phyloP scores from a whole-genome alignment of 2,113 vertebrate species.

The Zosterops japonicus region DNA sequence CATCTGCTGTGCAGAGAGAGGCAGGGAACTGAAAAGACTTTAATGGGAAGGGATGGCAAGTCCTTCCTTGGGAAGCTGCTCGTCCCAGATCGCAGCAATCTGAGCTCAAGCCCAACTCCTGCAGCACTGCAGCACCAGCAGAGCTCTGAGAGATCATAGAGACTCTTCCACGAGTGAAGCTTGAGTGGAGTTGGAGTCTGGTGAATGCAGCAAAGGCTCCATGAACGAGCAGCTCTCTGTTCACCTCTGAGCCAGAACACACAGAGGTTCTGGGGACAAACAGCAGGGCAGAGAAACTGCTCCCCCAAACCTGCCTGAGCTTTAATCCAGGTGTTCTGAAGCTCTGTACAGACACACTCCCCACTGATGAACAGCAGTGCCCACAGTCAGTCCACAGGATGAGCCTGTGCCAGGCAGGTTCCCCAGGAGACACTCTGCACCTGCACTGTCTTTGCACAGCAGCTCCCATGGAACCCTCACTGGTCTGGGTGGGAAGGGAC shows the following conservation, averaged over 20 bases:
- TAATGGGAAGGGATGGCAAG: slow-evolving; percentile 15
- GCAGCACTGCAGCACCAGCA: neutral
- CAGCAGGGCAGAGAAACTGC: neutral
- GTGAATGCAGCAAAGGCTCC: neutral
- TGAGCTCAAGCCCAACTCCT: neutral
- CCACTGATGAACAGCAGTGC: neutral
- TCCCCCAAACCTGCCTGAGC: rapidly evolving
- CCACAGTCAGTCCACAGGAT: rapidly evolving
- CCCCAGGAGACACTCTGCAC: neutral
- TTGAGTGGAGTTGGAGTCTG: neutral
- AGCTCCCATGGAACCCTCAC: neutral
- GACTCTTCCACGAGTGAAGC: neutral
- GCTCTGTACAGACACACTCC: neutral
- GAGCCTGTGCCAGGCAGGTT: too few relatives aligned
- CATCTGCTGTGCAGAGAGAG: slow-evolving; percentile 52
- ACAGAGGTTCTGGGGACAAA: neutral
- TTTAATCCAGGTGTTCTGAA: rapidly evolving
- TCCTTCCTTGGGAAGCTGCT: slow-evolving; percentile 36
- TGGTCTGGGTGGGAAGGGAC: neutral
- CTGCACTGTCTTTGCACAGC: neutral
- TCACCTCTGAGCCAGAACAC: neutral
- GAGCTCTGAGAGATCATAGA: neutral
- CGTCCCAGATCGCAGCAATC: neutral
- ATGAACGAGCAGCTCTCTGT: neutral
- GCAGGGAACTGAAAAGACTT: slow-evolving; percentile 5